A percentile compares a stretch with the other conserved stretches of the same genome.
phyloP scores from a whole-genome alignment of 2,113 vertebrate genomes.

The Oncorhynchus nerka region DNA sequence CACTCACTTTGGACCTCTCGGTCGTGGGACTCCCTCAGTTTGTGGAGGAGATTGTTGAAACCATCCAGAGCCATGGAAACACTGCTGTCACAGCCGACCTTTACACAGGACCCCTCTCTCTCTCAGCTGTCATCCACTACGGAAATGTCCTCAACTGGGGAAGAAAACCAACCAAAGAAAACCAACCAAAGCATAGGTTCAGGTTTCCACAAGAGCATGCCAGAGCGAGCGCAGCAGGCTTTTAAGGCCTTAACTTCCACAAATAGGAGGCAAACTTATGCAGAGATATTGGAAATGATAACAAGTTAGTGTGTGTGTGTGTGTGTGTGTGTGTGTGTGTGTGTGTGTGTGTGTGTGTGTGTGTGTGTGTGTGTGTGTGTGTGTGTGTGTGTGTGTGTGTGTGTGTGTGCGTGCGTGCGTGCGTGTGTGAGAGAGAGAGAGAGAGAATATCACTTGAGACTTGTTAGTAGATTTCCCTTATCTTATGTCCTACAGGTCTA shows the following conservation, averaged over 20 bases:
- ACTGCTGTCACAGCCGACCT: neutral
- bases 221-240: neutral
- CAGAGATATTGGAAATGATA: neutral
- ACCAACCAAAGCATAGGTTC: neutral
- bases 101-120: neutral
- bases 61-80: constrained; percentile 68
- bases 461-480: neutral
- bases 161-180: neutral
- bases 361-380: too few relatives aligned
- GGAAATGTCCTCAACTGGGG: neutral
- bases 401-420: too few relatives aligned
- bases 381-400: too few relatives aligned
- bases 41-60: constrained; percentile 82
- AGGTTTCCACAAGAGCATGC: too few relatives aligned
- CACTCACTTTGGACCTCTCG: constrained; percentile 84
- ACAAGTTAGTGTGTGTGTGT: neutral
- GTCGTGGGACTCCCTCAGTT: constrained; percentile 86
- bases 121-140: neutral
- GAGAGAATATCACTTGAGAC: neutral
- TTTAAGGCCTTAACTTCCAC: neutral
- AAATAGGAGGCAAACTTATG: constrained; percentile 9
- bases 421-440: neutral
- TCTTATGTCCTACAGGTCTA: neutral
- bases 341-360: too few relatives aligned
- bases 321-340: constrained; percentile 1